phyloP scores from a whole-genome alignment of 1,140 invertebrate species.

The Chelonus insularis region DNA sequence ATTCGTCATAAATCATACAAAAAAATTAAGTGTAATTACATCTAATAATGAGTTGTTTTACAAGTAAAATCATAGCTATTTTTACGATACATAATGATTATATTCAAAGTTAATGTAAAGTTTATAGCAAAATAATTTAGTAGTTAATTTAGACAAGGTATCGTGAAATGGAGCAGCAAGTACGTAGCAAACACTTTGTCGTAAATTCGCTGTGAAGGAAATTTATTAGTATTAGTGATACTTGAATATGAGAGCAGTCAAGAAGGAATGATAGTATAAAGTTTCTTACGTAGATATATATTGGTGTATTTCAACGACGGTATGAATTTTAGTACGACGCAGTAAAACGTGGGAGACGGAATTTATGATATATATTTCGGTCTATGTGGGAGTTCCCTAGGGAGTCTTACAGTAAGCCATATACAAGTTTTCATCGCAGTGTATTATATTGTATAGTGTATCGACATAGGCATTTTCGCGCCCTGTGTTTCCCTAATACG shows the following conservation, averaged over 20 bases:
- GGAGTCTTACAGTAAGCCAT: not conserved
- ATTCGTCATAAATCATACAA: too few relatives aligned
- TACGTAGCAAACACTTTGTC: too few relatives aligned
- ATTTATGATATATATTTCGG: slow-evolving; percentile 22
- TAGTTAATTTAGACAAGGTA: too few relatives aligned
- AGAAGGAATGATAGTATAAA: not conserved
- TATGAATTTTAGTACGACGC: not conserved
- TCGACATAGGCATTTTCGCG: not conserved
- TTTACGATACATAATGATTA: too few relatives aligned
- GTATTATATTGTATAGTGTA: slow-evolving; percentile 4
- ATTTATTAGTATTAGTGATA: not conserved
- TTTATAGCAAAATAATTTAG: too few relatives aligned
- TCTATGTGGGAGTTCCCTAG: slow-evolving; percentile 10
- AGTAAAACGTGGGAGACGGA: not conserved
- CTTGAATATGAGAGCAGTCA: not conserved
- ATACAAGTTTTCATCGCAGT: not conserved
- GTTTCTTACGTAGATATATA: not conserved
- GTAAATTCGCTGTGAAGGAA: not conserved
- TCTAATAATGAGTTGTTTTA: too few relatives aligned
- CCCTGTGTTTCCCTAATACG: not conserved
- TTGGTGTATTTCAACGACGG: not conserved
- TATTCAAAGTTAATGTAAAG: too few relatives aligned
- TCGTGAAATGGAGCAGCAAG: too few relatives aligned
- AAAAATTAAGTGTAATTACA: too few relatives aligned
- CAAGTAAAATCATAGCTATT: too few relatives aligned